Percentiles rank a stretch among this genome's conserved stretches.
Conservation (phyloP, 2,797 vertebrate species). For the Phataginus tetradactyla region DNA sequence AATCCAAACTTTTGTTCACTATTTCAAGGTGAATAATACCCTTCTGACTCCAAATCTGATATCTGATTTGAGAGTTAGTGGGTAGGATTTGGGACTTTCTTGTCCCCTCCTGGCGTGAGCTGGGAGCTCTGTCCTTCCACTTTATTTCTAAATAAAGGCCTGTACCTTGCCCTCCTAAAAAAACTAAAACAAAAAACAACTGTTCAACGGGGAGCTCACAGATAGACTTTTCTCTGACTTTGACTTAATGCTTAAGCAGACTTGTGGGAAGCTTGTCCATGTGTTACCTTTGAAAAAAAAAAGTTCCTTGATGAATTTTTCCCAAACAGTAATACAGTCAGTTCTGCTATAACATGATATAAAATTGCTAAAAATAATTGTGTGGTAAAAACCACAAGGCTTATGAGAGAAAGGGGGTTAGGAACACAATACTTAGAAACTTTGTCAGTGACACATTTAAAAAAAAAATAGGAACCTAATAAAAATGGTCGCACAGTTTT, state of each 20-base stretch:
- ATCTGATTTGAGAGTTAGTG: not conserved
- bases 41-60: not conserved
- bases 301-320: not conserved
- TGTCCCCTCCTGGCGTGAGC: too few relatives aligned
- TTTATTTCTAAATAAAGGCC: too few relatives aligned
- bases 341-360: not conserved
- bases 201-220: not conserved
- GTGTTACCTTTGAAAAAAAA: not conserved
- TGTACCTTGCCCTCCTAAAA: too few relatives aligned
- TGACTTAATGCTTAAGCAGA: not conserved
- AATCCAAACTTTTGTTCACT: not conserved
- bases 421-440: not conserved
- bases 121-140: too few relatives aligned
- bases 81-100: not conserved
- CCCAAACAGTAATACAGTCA: not conserved
- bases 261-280: not conserved
- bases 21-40: conserved; percentile 9
- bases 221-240: not conserved
- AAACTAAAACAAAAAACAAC: not conserved
- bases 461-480: not conserved
- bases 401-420: not conserved
- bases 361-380: not conserved
- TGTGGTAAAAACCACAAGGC: not conserved
- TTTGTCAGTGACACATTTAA: not conserved
- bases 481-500: not conserved